These are phyloP conservation scores for Aramus guarauna DNA, from an alignment of 2,113 vertebrate genomes.

Conservation along the genomic window DNA sequence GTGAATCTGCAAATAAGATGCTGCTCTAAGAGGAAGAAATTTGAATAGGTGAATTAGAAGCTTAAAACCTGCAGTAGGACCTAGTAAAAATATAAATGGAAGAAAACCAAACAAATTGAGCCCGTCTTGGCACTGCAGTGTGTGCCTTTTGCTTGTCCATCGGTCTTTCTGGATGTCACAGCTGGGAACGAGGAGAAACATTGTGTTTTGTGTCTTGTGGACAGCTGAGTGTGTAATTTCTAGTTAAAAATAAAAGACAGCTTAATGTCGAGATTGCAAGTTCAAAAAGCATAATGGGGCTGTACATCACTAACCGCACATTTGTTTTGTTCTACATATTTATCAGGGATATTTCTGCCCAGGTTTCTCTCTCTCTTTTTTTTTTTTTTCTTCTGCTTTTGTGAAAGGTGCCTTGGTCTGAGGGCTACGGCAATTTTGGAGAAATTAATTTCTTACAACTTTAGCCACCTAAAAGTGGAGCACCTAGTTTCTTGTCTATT, in stretches of 20 bases:
- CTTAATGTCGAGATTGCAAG: not conserved
- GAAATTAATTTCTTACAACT: not conserved
- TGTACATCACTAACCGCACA: not conserved
- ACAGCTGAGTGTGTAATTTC: not conserved
- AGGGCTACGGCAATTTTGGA: not conserved
- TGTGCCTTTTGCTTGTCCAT: not conserved
- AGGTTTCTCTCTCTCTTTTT: not conserved
- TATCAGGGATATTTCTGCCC: not conserved
- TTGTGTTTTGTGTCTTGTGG: not conserved
- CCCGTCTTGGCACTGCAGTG: not conserved
- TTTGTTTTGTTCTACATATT: not conserved
- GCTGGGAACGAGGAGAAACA: not conserved
- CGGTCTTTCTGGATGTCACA: not conserved
- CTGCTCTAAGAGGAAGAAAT: not conserved
- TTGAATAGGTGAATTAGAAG: not conserved
- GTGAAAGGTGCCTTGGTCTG: not conserved
- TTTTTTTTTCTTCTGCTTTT: not conserved
- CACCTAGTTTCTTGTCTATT: not conserved
- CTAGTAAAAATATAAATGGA: not conserved
- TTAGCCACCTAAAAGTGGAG: not conserved
- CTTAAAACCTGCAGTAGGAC: not conserved
- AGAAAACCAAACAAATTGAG: not conserved
- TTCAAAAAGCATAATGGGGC: not conserved
- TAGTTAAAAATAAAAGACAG: not conserved
- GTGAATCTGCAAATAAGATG: not conserved